These are phyloP conservation scores for Ferdinandea cuprea DNA, from an alignment of 2,888 invertebrate genomes.

Conservation along the genomic window DNA sequence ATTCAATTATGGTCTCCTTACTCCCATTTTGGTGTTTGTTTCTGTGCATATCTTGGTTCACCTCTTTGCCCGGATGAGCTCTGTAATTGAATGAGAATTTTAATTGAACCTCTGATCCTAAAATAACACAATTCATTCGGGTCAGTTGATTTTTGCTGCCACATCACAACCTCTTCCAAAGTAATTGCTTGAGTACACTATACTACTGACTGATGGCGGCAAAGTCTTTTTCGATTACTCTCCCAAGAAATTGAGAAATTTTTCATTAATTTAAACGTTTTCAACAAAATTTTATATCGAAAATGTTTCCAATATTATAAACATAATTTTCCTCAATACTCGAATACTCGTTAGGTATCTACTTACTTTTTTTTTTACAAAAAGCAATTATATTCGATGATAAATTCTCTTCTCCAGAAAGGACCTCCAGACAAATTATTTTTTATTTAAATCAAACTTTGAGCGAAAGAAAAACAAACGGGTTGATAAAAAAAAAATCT, in stretches of 20 bases:
- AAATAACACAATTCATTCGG: slow-evolving; percentile 70
- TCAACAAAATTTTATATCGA: slow-evolving; percentile 24
- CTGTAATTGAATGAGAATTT: slow-evolving; percentile 70
- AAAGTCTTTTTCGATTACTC: background rate
- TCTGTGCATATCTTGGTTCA: slow-evolving; percentile 49
- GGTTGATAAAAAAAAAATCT: background rate
- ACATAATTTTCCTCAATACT: no score
- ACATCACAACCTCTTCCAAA: background rate
- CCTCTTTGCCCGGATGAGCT: slow-evolving; percentile 53
- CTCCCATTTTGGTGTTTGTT: slow-evolving; percentile 48
- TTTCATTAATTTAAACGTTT: slow-evolving; percentile 60
- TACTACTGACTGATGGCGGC: slow-evolving; percentile 25
- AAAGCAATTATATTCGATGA: slow-evolving; percentile 46
- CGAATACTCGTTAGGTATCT: no score
- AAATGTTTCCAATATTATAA: background rate
- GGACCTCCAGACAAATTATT: slow-evolving; percentile 63
- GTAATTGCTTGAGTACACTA: background rate
- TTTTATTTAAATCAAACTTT: slow-evolving; percentile 69
- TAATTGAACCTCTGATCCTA: slow-evolving; percentile 72
- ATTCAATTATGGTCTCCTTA: slow-evolving; percentile 65
- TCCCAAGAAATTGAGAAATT: background rate
- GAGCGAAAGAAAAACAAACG: slow-evolving; percentile 18
- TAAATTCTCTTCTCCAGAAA: slow-evolving; percentile 23
- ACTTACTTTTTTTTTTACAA: background rate
- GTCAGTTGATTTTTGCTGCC: slow-evolving; percentile 37